Evolutionary conservation across 1,140 invertebrate species (phyloP), one percentile per base, ranked within the genome.

Genomic region (Musca domestica): DNA sequence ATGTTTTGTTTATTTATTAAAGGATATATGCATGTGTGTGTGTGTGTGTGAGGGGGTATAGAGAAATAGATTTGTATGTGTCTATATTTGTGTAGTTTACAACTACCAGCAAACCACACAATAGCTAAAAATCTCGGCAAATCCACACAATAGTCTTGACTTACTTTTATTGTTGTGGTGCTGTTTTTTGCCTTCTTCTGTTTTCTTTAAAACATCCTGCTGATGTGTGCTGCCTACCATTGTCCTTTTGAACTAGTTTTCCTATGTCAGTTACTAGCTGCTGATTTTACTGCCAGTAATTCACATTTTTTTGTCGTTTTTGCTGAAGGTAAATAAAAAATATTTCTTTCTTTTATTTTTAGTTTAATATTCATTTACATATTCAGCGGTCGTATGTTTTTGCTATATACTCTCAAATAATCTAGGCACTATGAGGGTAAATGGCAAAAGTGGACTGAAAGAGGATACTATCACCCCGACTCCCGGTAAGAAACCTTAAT

Each of bases 181-280:
- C 4, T 20, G n/a, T n/a, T 51, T 46, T 46, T 46, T 46, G 41
- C 41, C 3, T 20, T 17, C 48, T 19, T 51, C n/a, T n/a, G n/a
- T 41, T 41, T 41, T 41, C 34, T 12, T 41, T 41, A 41, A 41
- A 5, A 9, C 34, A 41, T 2, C 34, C 34, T 41, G 34, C 34
- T 41, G 34, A n/a, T 41, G 34, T 12, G 5, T 9, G 27, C 10
- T 41, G 34, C 34, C 34, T 12, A 12, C 52, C 23, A 54, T 54
- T 54, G 52, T 54, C 20, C 52, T 54, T 54, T 54, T 54, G 52
- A 54, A 54, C 52, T 23, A 25, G 52, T 54, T 54, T 54, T 20
- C n/a, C 14, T 51, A 10, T 22, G 34, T 12, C 34, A 41, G 34
- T 41, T 41, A 41, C 34, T 41, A 41, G 34, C 34, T 41, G 34